Evolutionary conservation across 2,113 vertebrate species (phyloP), one percentile per base, ranked within the genome.

Genomic region (Phaethornis superciliosus): DNA sequence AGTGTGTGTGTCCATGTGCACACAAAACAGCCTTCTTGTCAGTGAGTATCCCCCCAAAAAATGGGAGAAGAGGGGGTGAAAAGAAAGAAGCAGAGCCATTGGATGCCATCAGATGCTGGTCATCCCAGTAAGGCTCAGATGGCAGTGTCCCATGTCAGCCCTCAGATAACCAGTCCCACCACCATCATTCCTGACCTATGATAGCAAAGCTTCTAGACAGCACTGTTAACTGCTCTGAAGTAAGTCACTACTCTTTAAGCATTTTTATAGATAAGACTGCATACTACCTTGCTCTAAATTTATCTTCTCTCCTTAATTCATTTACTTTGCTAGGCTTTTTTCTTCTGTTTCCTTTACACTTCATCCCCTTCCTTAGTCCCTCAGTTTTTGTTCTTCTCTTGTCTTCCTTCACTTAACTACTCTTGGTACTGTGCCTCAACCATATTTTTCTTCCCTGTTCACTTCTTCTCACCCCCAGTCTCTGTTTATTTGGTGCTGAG

Each of bases 31-130:
- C 3, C 2, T 77, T 88, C 85, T 91, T 32, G 35, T 22, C 42
- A 26, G 20, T 18, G 9, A 40, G 5, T 4, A 60, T 55, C 4
- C 13, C 5, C 13, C 14, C 12, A 33, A 26, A 42, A 20, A 89
- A 72, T 2, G 12, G 6, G 5, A 64, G 9, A 6, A 51, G 8
- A 2, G 1, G 15, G 2, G 2, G 37, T 20, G 8, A 19, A n/a
- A 47, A 86, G 30, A 26, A 68, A 81, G 16, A 18, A 70, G 35
- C 28, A 70, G 44, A 79, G 16, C 14, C 3, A 3, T 22, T 19
- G 47, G 60, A 78, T 89, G 40, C 47, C 69, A 52, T n/a, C 20
- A 44, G n/a, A 35, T 35, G 19, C 24, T 65, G 40, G 8, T 22
- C 24, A 40, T 64, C 5, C 24, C n/a, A 17, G 13, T 30, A 24